Evolutionary conservation across 2,113 vertebrate genomes (phyloP), one percentile per base, ranked within the genome.

Genomic region (Oryzias woworae): DNA sequence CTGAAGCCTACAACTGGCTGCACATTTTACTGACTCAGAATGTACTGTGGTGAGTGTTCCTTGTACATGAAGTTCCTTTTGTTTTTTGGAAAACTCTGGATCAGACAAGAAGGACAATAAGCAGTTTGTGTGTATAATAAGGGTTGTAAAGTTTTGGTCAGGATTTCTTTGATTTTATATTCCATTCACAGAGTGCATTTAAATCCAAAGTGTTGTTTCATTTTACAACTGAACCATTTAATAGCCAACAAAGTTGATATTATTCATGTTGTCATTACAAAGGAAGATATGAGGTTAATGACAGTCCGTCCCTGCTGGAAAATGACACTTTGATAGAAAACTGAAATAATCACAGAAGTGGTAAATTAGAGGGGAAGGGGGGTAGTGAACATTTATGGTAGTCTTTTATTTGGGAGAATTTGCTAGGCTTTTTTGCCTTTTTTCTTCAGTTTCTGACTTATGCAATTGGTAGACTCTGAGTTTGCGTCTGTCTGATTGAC

Each of bases 1-100:
- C 82, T 80, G 80, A 48, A 82, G 73, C 73, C 75, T 61, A 48
- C 61, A 56, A 73, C 51, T 55, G 17, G 73, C 56, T 62, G 69
- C 64, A 75, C 36, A 54, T 77, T 80, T 78, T 68, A 18, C 36
- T 48, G 52, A 62, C 46, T 78, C 56, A 61, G 46, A 57, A 76
- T 54, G 16, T 53, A 53, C 48, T 66, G 41, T 57, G 28, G 43
- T 43, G 47, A 64, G 17, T 26, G 58, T 53, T 75, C 26, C 73
- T 20, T 36, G 24, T 47, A 60, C 64, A 71, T 62, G n/a, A 62
- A 52, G 44, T 51, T 48, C 49, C 2, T 14, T 48, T 60, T 42
- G 44, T 50, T 46, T 24, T 18, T 15, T n/a, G 18, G 14, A 44
- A 36, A 46, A 18, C 12, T 3, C 36, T 36, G 2, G 36, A 36